Evolutionary conservation across 2,888 invertebrate species (phyloP), one percentile per base, ranked within the genome.

Genomic region (Noctua fimbriata): DNA sequence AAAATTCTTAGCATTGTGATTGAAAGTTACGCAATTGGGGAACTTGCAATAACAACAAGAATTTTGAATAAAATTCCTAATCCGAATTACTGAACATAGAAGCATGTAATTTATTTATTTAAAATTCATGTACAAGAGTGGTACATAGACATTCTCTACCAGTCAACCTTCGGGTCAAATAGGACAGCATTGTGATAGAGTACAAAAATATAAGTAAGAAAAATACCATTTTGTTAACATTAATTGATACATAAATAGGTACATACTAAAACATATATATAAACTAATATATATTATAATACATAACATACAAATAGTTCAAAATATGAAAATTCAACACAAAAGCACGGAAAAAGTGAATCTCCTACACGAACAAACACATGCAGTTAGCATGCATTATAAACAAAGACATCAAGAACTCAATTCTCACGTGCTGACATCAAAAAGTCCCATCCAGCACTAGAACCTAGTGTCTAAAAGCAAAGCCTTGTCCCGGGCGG

Each of bases 401-500:
- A 41, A 52, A 52, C 28, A 69, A 69, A 49, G n/a, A 21, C n/a
- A 67, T 28, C 18, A 9, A 12, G 36, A 79, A 2, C 21, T 69
- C 32, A 44, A 72, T 76, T 24, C 24, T 28, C 58, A 71, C 60
- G 52, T 67, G 69, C 58, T 49, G 41, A 28, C 52, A 60, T 63
- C 44, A 52, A 36, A 60, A 86, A 76, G 49, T 58, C 63, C 32
- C 28, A 21, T 4, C 18, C 28, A n/a, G 1, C 16, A 28, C 55
- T 63, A 36, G 21, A 73, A 69, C 28, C 60, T 52, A 52, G 47
- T 67, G 36, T 69, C 73, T 89, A 87, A 89, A 84, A 90, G 89
- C 90, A 63, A 80, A 85, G 55, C 71, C 71, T 78, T 90, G 89
- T 88, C 73, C 73, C 80, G n/a, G 70, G 32, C 73, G 76, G 32